Conservation (phyloP, 2,888 invertebrate genomes). For the Melinaea menophilus region DNA sequence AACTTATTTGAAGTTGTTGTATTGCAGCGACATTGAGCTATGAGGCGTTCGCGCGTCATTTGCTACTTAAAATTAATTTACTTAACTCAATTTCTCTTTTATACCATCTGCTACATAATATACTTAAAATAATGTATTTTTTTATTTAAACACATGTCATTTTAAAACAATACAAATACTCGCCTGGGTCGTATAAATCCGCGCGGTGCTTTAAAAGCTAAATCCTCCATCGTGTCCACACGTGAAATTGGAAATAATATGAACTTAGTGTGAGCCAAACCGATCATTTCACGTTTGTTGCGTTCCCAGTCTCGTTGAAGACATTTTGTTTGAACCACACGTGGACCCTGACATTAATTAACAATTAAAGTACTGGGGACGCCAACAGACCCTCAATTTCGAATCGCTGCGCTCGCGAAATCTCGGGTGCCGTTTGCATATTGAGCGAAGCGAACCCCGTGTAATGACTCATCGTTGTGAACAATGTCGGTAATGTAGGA, state of each 20-base stretch:
- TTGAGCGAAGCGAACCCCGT: too few species aligned
- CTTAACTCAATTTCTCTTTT: too few species aligned
- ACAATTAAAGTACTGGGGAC: background rate
- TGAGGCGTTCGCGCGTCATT: too few species aligned
- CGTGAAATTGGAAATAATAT: conserved; percentile 49
- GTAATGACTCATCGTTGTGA: too few species aligned
- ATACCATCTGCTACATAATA: background rate
- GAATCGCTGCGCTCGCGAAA: too few species aligned
- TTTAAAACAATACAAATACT: background rate
- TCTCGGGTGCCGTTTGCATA: too few species aligned
- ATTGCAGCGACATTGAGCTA: too few species aligned
- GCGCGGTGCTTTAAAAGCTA: conserved; percentile 42
- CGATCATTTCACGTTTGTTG: conserved; percentile 44
- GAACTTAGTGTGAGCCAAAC: conserved; percentile 41
- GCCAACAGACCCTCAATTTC: too few species aligned
- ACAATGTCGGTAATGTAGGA: too few species aligned
- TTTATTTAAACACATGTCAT: too few species aligned
- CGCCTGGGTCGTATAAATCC: conserved; percentile 55
- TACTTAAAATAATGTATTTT: background rate
- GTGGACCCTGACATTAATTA: conserved; percentile 32
- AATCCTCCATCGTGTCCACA: conserved; percentile 46
- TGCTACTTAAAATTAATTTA: too few species aligned
- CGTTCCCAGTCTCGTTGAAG: conserved; percentile 45
- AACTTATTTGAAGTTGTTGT: too few species aligned
- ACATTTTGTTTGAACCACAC: conserved; percentile 38